Evolutionary conservation across 2,797 vertebrate genomes (phyloP), one percentile per base, ranked within the genome.

Genomic region (Staurois parvus): DNA sequence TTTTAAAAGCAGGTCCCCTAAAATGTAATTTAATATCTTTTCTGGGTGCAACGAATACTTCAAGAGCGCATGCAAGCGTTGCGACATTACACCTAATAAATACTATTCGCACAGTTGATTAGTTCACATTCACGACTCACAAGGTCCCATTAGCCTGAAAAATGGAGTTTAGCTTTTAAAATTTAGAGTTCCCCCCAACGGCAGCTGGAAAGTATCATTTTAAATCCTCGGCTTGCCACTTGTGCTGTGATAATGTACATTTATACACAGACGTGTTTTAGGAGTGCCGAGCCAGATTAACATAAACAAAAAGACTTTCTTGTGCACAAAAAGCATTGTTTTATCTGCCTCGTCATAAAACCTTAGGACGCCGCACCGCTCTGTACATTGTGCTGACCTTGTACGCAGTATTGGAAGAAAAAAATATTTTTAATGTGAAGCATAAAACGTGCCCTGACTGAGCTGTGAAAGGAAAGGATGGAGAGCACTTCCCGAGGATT

Each of bases 361-460:
- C 17, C 52, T 4, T 26, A 37, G 9, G 8, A 37, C 37, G 48
- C 10, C 37, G 28, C 48, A 3, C 42, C 17, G 19, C 32, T 24
- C 12, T 17, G 64, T 66, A 26, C 64, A 48, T 59, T 72, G 68
- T 68, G 37, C 81, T 75, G 72, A 75, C 72, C 82, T 84, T 56
- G 73, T 67, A 30, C 26, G 26, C 10, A 6, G 8, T 10, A 48
- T 72, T 26, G 62, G 28, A n/a, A 66, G 19, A 6, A 30, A n/a
- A 59, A 24, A 75, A 64, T 34, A 17, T 26, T 75, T 59, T 75
- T 67, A 48, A 75, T 75, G 40, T 48, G 45, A 83, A 83, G 24
- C 72, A 75, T 83, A 67, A 83, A 83, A 83, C 48, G 30, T 66
- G 34, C 62, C 68, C 56, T 82, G 69, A 73, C 70, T 72, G 70